Base-by-base conservation (phyloP, 2,113 vertebrate species). In the Chaetura pelagica region DNA sequence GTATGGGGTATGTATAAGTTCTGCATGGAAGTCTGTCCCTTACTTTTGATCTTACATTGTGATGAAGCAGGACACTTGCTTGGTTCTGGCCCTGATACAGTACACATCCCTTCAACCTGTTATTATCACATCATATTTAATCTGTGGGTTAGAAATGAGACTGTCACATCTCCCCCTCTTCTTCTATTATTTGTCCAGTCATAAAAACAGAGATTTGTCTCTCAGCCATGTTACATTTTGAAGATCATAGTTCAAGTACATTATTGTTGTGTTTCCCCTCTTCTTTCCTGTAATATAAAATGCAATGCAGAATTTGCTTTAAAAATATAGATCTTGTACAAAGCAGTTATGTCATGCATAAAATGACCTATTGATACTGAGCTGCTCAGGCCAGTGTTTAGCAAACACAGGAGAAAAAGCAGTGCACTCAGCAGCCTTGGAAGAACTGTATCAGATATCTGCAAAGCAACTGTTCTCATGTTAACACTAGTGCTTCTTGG, bases 151-250 rank as follows among this genome's bases (percentile, higher is more conserved):
- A 91, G 91, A 97, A 88, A 80, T 0, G 0, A 23, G 54, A 40
- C 71, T 94, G 63, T 72, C 48, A 73, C 57, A 80, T 57, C 12
- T 87, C 35, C 40, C 61, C 52, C 42, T 93, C 67, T 90, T 75
- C 52, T 90, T 79, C 63, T 75, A 46, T 26, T 84, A 57, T 38
- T n/a, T 88, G 62, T 48, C 67, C 71, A 87, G 71, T 92, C 80
- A 81, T 87, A 93, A 97, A 93, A 95, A 89, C 10, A 85, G 69
- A 67, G 20, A 80, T 69, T 84, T 88, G 40, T 81, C 52, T 93
- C 93, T 94, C 84, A 96, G 68, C 84, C 82, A 58, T 69, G 84
- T 68, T 97, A 88, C 66, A 84, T 96, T 96, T 93, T 91, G 94
- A 96, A 97, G 93, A 97, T 73, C 84, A 76, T 84, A 85, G 35